Base-by-base conservation (phyloP, 2,113 vertebrate species). In the Xiphophorus couchianus region DNA sequence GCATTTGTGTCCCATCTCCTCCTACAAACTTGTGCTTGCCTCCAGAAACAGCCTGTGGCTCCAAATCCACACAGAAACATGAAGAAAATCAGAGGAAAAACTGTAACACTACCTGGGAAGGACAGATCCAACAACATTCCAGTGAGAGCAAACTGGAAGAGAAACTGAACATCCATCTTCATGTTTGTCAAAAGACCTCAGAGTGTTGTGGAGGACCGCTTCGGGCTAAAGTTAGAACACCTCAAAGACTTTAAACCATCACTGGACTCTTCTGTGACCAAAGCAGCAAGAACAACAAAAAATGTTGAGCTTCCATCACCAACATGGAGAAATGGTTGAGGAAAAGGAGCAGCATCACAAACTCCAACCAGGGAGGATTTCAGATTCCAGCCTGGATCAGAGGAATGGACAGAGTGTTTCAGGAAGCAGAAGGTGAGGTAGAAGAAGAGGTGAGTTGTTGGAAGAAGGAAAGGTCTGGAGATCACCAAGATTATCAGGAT, bases 401-500 rank as follows among this genome's bases (percentile, higher is more conserved):
- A 74, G 12, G 71, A 66, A 76, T 22, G 71, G 68, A 74, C 67
- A 65, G 62, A 72, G 67, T 48, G 9, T 77, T 75, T 73, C 66
- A 73, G 73, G 54, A 73, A 88, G 84, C 7, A 54, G 72, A 61
- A 64, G 72, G 63, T 81, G 84, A 54, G 78, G 83, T 76, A 74
- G 84, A 87, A 84, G 84, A 88, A 89, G 71, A 86, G 78, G 82
- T 86, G 86, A n/a, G 22, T 71, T 85, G 82, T 88, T 86, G 84
- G 85, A 86, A 78, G 82, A 75, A 81, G 29, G 66, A 87, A 73
- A 76, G 83, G 87, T 88, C 85, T 92, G 84, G 79, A 91, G 84
- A 93, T 90, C 88, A 83, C 71, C 78, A 72, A 68, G 79, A 73
- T 84, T 86, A 91, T 93, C 73, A 84, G 84, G 88, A 92, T 93